A percentile compares a stretch with the other conserved stretches of the same genome.
Evolutionary conservation across 2,113 vertebrate species (phyloP).

Genomic region (Morone saxatilis): DNA sequence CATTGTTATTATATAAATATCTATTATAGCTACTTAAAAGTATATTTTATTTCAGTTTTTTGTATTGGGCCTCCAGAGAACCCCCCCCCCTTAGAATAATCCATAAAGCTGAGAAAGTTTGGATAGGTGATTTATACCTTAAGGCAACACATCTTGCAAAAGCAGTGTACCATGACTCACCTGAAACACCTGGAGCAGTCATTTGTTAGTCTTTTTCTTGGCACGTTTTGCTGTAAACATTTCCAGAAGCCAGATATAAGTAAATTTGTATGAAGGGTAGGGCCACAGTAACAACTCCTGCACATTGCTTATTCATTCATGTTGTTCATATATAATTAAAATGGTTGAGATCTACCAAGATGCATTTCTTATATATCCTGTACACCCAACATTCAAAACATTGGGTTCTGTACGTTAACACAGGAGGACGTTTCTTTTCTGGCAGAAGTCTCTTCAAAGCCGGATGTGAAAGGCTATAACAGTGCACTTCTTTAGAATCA

Average conservation of each 20-base stretch:
- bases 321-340: not conserved
- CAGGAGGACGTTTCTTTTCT: not conserved
- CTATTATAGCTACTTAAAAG: not conserved
- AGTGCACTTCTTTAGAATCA: not conserved
- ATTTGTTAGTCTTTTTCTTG: conserved; percentile 10
- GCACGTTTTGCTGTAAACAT: conserved; percentile 35
- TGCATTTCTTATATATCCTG: not conserved
- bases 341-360: not conserved
- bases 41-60: conserved; percentile 8
- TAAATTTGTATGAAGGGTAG: not conserved
- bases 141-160: conserved; percentile 50
- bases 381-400: not conserved
- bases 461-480: not conserved
- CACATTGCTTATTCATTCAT: not conserved
- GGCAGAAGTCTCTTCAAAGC: conserved; percentile 20
- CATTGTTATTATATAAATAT: conserved; percentile 2
- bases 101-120: not conserved
- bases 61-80: not conserved
- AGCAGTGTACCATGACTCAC: conserved; percentile 36
- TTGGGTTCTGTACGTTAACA: not conserved
- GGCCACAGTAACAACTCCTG: not conserved
- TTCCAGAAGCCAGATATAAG: not conserved
- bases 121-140: conserved; percentile 16
- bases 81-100: conserved; percentile 25
- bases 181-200: conserved; percentile 45